These are phyloP conservation scores for Myripristis jacobus DNA, from an alignment of 2,797 vertebrate genomes.

Conservation along the genomic window DNA sequence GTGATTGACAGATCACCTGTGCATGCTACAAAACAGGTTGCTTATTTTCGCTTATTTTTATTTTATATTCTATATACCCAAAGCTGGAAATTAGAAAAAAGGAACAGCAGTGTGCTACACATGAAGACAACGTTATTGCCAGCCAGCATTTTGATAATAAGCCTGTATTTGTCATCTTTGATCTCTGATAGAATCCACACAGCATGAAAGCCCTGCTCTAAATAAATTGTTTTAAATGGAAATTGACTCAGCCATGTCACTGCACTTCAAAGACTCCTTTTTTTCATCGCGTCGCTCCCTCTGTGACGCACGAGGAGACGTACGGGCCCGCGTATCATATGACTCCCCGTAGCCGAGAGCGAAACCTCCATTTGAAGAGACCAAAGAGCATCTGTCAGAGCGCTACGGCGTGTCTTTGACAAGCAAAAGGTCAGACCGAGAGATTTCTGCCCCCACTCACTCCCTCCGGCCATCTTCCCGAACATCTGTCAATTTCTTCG, in stretches of 20 bases:
- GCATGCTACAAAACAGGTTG: too few relatives aligned
- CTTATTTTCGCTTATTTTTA: too few relatives aligned
- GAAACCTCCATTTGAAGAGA: conserved; percentile 35
- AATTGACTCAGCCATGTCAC: conserved; percentile 32
- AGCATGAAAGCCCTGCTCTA: conserved; percentile 25
- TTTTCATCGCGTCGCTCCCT: conserved; percentile 20
- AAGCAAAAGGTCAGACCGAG: conserved; percentile 51
- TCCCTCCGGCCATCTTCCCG: conserved; percentile 23
- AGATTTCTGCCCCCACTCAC: conserved; percentile 24
- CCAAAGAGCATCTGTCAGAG: conserved; percentile 39
- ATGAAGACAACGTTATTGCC: background rate
- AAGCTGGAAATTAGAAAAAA: background rate
- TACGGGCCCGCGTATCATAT: conserved; percentile 22
- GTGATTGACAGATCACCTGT: too few relatives aligned
- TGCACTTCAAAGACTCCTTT: conserved; percentile 44
- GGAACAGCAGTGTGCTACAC: background rate
- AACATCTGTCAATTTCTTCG: conserved; percentile 33
- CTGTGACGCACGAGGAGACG: conserved; percentile 26
- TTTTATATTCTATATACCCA: too few relatives aligned
- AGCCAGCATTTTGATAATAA: conserved; percentile 9
- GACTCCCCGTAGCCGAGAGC: conserved; percentile 20
- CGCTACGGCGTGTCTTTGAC: conserved; percentile 14
- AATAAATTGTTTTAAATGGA: conserved; percentile 49
- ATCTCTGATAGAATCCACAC: conserved; percentile 28
- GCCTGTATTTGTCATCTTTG: conserved; percentile 35